Base-by-base conservation (phyloP, 2,113 vertebrate species). In the Caranx melampygus region DNA sequence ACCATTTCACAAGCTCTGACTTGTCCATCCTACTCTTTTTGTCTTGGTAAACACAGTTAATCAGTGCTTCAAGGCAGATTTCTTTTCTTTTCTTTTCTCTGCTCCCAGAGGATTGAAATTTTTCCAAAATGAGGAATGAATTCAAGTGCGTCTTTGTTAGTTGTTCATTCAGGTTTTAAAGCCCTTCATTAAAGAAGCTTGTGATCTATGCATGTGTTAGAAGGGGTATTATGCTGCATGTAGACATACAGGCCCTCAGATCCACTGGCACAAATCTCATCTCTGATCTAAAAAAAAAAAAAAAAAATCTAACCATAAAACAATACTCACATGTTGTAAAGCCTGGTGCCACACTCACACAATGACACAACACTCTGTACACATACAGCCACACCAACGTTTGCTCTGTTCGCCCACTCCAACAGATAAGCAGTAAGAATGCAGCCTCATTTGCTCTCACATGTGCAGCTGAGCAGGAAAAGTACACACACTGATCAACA, bases 1-100 rank as follows among this genome's bases (percentile, higher is more conserved):
- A 87, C 55, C 49, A n/a, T 57, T 83, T 86, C 42, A 84, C 89
- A 4, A 85, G 91, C 87, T 87, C 65, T 13, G 20, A 86, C 84
- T 52, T 78, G 86, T 86, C 75, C 74, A 21, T 79, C 71, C 58
- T 64, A 20, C 62, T 42, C 45, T 67, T 66, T 68, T 44, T 12
- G 31, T 83, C 77, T 51, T 14, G 7, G 81, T 88, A 86, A 87
- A 88, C 75, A 76, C 63, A 35, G 74, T 31, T 60, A 79, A 76
- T 84, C 77, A 83, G 86, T 54, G 76, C 81, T 84, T 83, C 35
- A 42, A 69, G 76, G 63, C 73, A 87, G 77, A 62, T 51, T n/a
- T 76, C 68, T 73, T 71, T 83, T 71, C 44, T 54, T 52, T 70
- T 72, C 26, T 37, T 45, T 49, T 69, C 51, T 78, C 49, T 35